phyloP scores from a whole-genome alignment of 2,113 vertebrate genomes.

The Nothobranchius furzeri region DNA sequence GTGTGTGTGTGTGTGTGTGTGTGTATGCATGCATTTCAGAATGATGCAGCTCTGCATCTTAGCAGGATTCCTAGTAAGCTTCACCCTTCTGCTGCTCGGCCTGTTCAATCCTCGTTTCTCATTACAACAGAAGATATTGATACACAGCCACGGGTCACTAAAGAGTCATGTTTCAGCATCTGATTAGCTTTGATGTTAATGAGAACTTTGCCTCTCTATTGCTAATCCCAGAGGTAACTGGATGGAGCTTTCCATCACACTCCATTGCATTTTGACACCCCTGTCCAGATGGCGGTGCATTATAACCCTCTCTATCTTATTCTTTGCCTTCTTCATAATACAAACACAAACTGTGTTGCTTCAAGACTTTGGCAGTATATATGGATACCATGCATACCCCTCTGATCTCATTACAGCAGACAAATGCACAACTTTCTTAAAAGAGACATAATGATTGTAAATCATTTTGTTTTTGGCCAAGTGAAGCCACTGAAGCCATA shows the following conservation, averaged over 20 bases:
- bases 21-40: neutral
- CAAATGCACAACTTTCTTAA: slow-evolving; percentile 35
- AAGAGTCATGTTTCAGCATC: slow-evolving; percentile 66
- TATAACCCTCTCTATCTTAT: slow-evolving; percentile 45
- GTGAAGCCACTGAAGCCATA: neutral
- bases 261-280: slow-evolving; percentile 65
- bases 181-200: slow-evolving; percentile 68
- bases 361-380: slow-evolving; percentile 56
- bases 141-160: slow-evolving; percentile 47
- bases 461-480: slow-evolving; percentile 10
- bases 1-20: neutral
- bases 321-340: slow-evolving; percentile 37
- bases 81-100: slow-evolving; percentile 22
- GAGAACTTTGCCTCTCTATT: slow-evolving; percentile 47
- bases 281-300: slow-evolving; percentile 66
- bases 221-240: slow-evolving; percentile 52
- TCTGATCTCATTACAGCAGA: slow-evolving; percentile 56
- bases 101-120: slow-evolving; percentile 44
- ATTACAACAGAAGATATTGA: slow-evolving; percentile 62
- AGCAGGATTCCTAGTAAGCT: slow-evolving; percentile 24
- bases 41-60: slow-evolving; percentile 12
- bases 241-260: slow-evolving; percentile 65
- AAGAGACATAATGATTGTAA: neutral
- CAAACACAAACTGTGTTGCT: slow-evolving; percentile 53
- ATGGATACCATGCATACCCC: slow-evolving; percentile 66